Conservation (phyloP, 1,140 invertebrate species). For the Heliconius hewitsoni region DNA sequence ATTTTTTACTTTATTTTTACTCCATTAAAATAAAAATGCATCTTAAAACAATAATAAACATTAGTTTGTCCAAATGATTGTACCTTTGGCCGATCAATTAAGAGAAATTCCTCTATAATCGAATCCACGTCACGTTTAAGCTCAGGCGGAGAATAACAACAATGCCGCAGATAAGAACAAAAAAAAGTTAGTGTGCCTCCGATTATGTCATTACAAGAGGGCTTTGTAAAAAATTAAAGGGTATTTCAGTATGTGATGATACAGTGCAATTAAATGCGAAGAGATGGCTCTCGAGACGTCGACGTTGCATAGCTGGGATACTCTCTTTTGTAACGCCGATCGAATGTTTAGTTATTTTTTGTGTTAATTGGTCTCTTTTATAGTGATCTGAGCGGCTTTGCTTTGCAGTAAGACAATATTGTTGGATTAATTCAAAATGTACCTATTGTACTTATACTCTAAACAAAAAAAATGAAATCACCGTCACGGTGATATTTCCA, state of each 20-base stretch:
- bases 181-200: slow-evolving; percentile 29
- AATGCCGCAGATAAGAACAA: background rate
- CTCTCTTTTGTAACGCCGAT: slow-evolving; percentile 40
- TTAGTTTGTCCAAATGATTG: background rate
- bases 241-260: slow-evolving; percentile 74
- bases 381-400: slow-evolving; percentile 23
- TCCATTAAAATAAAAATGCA: background rate
- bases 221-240: slow-evolving; percentile 55
- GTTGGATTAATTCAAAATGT: background rate
- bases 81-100: background rate
- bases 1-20: too few species aligned
- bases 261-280: slow-evolving; percentile 64
- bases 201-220: slow-evolving; percentile 69
- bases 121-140: slow-evolving; percentile 30
- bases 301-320: slow-evolving; percentile 46
- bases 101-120: background rate
- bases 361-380: slow-evolving; percentile 40
- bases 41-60: background rate
- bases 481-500: too few species aligned
- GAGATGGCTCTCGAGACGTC: slow-evolving; percentile 36
- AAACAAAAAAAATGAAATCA: too few species aligned
- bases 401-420: slow-evolving; percentile 2
- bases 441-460: background rate
- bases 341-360: slow-evolving; percentile 39
- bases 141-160: background rate